Evolutionary conservation across 2,888 invertebrate species (phyloP).

Genomic region (Ptychoptera albimana): DNA sequence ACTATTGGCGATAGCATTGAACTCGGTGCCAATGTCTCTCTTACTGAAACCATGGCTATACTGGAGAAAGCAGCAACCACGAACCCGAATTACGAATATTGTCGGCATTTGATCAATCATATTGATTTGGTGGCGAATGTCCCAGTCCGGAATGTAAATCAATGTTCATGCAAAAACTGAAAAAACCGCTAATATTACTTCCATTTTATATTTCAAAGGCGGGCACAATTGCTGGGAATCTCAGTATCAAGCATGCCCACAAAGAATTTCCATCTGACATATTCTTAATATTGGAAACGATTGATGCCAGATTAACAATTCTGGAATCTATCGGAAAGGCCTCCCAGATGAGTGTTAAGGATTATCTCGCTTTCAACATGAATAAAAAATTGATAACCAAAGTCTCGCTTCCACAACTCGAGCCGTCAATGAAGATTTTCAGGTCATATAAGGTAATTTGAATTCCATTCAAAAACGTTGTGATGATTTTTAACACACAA

Average conservation of each 20-base stretch:
- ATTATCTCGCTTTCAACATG: conserved; percentile 46
- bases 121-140: conserved; percentile 41
- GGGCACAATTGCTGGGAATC: conserved; percentile 52
- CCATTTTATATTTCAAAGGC: conserved; percentile 29
- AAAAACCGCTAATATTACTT: not conserved
- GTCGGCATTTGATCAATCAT: conserved; percentile 35
- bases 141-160: conserved; percentile 42
- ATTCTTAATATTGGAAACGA: conserved; percentile 34
- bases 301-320: conserved; percentile 25
- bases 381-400: conserved; percentile 44
- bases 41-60: conserved; percentile 31
- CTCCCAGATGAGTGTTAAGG: conserved; percentile 20
- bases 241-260: conserved; percentile 48
- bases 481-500: conserved; percentile 11
- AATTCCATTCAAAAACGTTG: too few species aligned
- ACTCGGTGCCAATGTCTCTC: conserved; percentile 34
- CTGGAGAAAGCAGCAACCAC: conserved; percentile 20
- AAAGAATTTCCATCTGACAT: conserved; percentile 56
- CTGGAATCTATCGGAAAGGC: conserved; percentile 9
- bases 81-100: conserved; percentile 33
- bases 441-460: conserved; percentile 42
- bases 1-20: conserved; percentile 18
- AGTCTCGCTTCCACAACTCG: conserved; percentile 39
- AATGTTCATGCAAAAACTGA: not conserved
- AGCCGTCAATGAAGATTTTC: conserved; percentile 32